phyloP scores from a whole-genome alignment of 2,113 vertebrate species.

The Mastomys coucha region DNA sequence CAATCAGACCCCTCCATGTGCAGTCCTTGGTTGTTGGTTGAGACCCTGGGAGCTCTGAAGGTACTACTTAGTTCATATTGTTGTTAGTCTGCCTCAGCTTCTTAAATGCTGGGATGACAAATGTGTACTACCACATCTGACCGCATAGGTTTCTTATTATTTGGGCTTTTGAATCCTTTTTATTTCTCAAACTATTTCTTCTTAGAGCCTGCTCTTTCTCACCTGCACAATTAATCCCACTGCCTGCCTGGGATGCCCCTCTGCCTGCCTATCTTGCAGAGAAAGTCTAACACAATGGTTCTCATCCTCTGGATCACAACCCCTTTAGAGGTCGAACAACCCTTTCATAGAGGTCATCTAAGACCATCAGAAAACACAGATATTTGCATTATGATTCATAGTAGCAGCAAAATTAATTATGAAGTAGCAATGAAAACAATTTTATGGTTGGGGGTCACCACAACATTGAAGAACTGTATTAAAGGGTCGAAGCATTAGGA shows the following conservation, averaged over 20 bases:
- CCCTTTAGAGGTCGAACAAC: neutral
- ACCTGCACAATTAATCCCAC: neutral
- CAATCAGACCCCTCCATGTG: too few species aligned
- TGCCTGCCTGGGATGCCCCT: neutral
- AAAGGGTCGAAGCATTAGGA: neutral
- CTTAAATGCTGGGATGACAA: neutral
- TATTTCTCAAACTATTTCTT: neutral
- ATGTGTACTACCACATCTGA: neutral
- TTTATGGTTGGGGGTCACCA: neutral
- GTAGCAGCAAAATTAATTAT: neutral
- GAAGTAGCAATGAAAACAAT: neutral
- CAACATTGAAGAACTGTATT: neutral
- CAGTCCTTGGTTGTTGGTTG: too few species aligned
- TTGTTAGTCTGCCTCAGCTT: neutral
- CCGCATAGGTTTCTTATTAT: neutral
- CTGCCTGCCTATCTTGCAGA: neutral
- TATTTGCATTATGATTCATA: neutral
- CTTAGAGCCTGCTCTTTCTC: neutral
- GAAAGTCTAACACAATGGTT: neutral
- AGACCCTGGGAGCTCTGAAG: too few species aligned
- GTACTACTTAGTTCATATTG: too few species aligned
- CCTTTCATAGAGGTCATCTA: neutral
- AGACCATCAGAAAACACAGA: neutral
- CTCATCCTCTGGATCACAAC: neutral
- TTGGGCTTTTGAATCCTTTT: neutral